phyloP scores from a whole-genome alignment of 2,797 vertebrate species.

The Pseudochirops cupreus region DNA sequence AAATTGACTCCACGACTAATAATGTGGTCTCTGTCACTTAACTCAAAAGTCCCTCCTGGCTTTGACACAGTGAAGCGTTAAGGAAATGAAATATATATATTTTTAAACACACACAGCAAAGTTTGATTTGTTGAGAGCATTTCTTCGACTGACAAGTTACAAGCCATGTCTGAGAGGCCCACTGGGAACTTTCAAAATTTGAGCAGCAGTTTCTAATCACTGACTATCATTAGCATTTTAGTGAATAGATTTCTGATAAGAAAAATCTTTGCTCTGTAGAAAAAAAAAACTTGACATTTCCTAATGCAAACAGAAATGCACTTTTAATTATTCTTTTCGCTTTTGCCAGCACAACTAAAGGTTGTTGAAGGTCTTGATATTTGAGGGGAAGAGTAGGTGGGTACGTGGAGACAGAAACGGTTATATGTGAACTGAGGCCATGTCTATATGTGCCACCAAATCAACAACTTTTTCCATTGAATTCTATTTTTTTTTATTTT shows the following conservation, averaged over 20 bases:
- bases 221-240: constrained; percentile 88
- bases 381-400: neutral
- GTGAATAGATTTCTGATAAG: constrained; percentile 85
- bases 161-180: constrained; percentile 84
- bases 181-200: constrained; percentile 87
- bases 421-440: neutral
- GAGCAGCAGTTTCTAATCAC: constrained; percentile 89
- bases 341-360: constrained; percentile 31
- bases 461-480: neutral
- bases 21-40: constrained; percentile 85
- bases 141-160: constrained; percentile 87
- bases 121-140: constrained; percentile 86
- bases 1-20: constrained; percentile 81
- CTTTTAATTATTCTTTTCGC: constrained; percentile 78
- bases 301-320: constrained; percentile 75
- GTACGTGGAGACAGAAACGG: neutral
- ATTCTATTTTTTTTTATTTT: neutral
- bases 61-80: constrained; percentile 87
- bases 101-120: constrained; percentile 79
- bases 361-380: constrained; percentile 43
- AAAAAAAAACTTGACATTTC: constrained; percentile 76
- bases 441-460: neutral
- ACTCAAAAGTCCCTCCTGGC: constrained; percentile 83
- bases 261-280: constrained; percentile 83
- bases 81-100: constrained; percentile 83